Evolutionary conservation across 2,888 invertebrate genomes (phyloP).

Genomic region (Caenorhabditis sp.): DNA sequence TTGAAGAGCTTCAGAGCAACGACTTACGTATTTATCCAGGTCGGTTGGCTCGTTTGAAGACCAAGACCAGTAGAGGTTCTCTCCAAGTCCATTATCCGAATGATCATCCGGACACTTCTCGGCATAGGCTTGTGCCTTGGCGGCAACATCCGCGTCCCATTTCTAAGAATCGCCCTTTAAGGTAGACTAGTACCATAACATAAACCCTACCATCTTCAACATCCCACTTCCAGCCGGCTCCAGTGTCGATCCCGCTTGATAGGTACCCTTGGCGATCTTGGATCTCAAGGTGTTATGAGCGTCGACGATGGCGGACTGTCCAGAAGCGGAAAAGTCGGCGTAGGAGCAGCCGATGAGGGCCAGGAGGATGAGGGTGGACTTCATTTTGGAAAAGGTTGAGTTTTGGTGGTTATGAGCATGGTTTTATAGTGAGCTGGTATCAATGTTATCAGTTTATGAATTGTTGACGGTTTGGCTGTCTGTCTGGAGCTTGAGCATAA

Average conservation of each 20-base stretch:
- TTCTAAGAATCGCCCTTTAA: too few species aligned
- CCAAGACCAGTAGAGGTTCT: constrained; percentile 38
- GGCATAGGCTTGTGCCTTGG: constrained; percentile 11
- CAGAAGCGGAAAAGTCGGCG: constrained; percentile 19
- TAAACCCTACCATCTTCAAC: constrained; percentile 27
- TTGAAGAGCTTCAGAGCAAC: too few species aligned
- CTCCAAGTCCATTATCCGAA: neutral
- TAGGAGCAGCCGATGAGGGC: neutral
- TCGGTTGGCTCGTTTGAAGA: constrained; percentile 2
- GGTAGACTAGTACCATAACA: too few species aligned
- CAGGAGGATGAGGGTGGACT: neutral
- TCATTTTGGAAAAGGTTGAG: neutral
- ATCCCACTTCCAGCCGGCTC: constrained; percentile 28
- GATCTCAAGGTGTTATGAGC: constrained; percentile 32
- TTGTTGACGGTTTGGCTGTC: neutral
- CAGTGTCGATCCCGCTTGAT: constrained; percentile 23
- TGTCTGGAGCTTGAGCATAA: too few species aligned
- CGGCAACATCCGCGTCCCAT: constrained; percentile 21
- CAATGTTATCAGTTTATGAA: neutral
- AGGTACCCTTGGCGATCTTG: constrained; percentile 35
- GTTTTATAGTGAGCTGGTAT: neutral
- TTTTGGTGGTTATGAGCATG: neutral
- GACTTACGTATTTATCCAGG: constrained; percentile 1
- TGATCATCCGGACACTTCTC: constrained; percentile 21
- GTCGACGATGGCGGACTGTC: constrained; percentile 25